Evolutionary conservation across 2,113 vertebrate genomes (phyloP).

Genomic region (Dipodomys ordii): DNA sequence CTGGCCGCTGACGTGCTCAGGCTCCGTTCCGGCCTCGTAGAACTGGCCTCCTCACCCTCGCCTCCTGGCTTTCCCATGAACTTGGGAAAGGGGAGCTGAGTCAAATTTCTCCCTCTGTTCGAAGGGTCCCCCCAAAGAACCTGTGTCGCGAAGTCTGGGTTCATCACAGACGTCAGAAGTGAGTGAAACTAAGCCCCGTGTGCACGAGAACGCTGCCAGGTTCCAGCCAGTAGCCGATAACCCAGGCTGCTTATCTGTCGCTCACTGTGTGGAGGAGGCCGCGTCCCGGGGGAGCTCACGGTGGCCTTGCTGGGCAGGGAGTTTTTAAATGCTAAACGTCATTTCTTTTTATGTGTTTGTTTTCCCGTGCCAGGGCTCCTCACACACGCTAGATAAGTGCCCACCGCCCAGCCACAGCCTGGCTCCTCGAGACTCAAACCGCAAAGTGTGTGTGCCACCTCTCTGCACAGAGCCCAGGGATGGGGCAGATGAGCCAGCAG

Average conservation of each 20-base stretch:
- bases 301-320: not conserved
- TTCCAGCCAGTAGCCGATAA: accelerated
- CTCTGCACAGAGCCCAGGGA: not conserved
- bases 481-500: too few relatives aligned
- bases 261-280: too few relatives aligned
- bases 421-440: not conserved
- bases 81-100: not conserved
- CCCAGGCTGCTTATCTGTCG: too few relatives aligned
- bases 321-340: not conserved
- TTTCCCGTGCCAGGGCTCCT: too few relatives aligned
- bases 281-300: too few relatives aligned
- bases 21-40: accelerated
- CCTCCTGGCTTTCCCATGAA: not conserved
- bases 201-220: accelerated
- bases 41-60: too few relatives aligned
- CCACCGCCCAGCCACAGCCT: not conserved
- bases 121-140: not conserved
- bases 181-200: accelerated
- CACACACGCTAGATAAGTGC: too few relatives aligned
- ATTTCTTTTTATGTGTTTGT: not conserved
- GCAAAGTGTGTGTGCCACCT: not conserved
- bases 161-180: not conserved
- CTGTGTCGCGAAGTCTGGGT: not conserved
- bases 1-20: not conserved
- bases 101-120: not conserved